Evolutionary conservation across 2,797 vertebrate species (phyloP).

Genomic region (Lepus oiostolus): DNA sequence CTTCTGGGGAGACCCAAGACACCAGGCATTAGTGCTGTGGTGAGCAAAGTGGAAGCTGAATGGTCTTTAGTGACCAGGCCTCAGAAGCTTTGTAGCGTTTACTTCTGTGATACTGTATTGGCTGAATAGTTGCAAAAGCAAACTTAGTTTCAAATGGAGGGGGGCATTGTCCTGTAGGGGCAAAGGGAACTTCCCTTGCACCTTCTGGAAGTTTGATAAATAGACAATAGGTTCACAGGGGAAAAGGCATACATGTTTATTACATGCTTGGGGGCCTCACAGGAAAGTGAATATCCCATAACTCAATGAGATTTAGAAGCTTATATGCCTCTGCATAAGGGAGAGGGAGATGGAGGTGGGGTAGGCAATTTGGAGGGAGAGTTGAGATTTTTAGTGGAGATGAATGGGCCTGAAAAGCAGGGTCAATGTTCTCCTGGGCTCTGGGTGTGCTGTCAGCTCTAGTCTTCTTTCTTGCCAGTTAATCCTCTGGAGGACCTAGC

Average conservation of each 20-base stretch:
- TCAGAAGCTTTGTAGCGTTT: neutral
- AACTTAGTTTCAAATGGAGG: neutral
- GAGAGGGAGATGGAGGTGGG: neutral
- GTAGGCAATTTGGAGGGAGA: neutral
- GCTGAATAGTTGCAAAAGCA: conserved; percentile 29
- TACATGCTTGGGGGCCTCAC: neutral
- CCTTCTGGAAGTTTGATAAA: neutral
- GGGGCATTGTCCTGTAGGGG: neutral
- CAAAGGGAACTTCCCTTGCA: neutral
- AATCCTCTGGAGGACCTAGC: neutral
- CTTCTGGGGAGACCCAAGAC: neutral
- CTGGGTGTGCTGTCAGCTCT: neutral
- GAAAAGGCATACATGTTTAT: neutral
- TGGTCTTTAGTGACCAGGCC: conserved; percentile 29
- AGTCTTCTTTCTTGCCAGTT: neutral
- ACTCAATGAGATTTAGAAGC: neutral
- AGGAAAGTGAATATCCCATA: neutral
- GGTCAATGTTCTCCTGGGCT: neutral
- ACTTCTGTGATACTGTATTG: neutral
- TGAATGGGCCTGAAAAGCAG: neutral
- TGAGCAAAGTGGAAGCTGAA: conserved; percentile 1
- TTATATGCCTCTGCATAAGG: neutral
- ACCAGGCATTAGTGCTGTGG: neutral
- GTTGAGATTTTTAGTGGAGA: neutral
- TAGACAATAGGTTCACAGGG: neutral